Conservation (phyloP, 2,888 invertebrate species). For the Cryptocheilus praepositus region DNA sequence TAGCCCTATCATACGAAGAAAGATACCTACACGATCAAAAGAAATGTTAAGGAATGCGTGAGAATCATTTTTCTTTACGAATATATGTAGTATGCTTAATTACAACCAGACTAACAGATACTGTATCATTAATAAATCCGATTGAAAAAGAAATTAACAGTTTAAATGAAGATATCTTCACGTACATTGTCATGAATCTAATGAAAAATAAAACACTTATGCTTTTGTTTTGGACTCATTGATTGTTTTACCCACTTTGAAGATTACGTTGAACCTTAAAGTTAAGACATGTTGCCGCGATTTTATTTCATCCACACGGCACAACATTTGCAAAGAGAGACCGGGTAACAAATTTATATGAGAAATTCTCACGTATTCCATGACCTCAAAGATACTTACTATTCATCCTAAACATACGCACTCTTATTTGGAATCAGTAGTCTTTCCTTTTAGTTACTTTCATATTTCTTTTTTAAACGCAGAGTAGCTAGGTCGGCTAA, state of each 20-base stretch:
- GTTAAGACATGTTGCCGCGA: neutral
- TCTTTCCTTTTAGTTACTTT: constrained; percentile 54
- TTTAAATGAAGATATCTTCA: too few species aligned
- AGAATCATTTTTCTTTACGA: constrained; percentile 43
- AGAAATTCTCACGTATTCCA: constrained; percentile 51
- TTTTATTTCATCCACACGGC: constrained; percentile 24
- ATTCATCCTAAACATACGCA: constrained; percentile 48
- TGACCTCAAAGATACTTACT: constrained; percentile 50
- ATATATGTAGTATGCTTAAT: neutral
- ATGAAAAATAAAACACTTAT: neutral
- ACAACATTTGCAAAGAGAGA: constrained; percentile 33
- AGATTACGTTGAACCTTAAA: too few species aligned
- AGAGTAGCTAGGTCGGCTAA: constrained; percentile 59
- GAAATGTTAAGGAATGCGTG: constrained; percentile 48
- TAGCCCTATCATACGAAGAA: constrained; percentile 41
- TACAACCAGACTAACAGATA: constrained; percentile 4
- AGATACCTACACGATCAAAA: constrained; percentile 43
- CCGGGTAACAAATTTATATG: constrained; percentile 23
- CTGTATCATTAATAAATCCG: constrained; percentile 4
- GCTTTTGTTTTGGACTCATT: neutral
- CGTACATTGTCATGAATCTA: constrained; percentile 3
- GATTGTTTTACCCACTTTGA: neutral
- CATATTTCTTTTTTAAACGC: constrained; percentile 49
- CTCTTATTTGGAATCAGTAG: constrained; percentile 53
- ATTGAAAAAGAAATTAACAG: too few species aligned